Percentiles rank a stretch among this genome's conserved stretches.
These are phyloP conservation scores for Prionailurus bengalensis DNA, from an alignment of 2,113 vertebrate species.

Conservation along the genomic window DNA sequence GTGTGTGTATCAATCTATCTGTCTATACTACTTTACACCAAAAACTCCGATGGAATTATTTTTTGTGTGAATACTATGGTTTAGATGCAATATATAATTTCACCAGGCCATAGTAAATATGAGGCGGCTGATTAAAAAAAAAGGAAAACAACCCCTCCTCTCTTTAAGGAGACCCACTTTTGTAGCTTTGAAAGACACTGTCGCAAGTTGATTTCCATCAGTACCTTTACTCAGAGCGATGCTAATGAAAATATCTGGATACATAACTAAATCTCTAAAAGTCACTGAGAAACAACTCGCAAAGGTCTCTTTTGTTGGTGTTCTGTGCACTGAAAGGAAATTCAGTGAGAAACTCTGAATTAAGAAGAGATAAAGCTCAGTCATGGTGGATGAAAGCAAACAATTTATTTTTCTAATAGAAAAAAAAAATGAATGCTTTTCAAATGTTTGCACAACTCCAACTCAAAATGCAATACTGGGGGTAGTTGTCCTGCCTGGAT, in stretches of 20 bases:
- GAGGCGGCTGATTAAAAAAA: conserved; percentile 9
- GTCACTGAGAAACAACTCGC: conserved; percentile 53
- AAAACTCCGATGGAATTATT: conserved; percentile 33
- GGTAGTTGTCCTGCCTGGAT: neutral
- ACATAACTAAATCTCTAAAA: conserved; percentile 58
- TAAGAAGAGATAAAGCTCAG: conserved; percentile 46
- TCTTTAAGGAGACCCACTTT: conserved; percentile 40
- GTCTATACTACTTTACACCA: neutral
- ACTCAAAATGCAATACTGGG: neutral
- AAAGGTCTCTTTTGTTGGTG: conserved; percentile 63
- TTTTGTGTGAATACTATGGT: conserved; percentile 24
- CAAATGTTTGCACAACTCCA: neutral
- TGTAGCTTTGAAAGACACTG: conserved; percentile 40
- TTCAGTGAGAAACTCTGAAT: conserved; percentile 44
- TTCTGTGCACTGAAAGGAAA: conserved; percentile 30
- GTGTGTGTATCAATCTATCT: neutral
- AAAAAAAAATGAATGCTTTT: conserved; percentile 29
- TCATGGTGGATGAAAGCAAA: conserved; percentile 33
- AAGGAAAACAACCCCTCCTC: neutral
- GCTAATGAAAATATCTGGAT: conserved; percentile 66
- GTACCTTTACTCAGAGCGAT: conserved; percentile 35
- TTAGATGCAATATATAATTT: conserved; percentile 59
- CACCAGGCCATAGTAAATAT: conserved; percentile 18
- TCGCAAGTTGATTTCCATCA: conserved; percentile 59
- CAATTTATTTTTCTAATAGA: conserved; percentile 37